phyloP scores from a whole-genome alignment of 2,888 invertebrate genomes.

The Phortica magna region DNA sequence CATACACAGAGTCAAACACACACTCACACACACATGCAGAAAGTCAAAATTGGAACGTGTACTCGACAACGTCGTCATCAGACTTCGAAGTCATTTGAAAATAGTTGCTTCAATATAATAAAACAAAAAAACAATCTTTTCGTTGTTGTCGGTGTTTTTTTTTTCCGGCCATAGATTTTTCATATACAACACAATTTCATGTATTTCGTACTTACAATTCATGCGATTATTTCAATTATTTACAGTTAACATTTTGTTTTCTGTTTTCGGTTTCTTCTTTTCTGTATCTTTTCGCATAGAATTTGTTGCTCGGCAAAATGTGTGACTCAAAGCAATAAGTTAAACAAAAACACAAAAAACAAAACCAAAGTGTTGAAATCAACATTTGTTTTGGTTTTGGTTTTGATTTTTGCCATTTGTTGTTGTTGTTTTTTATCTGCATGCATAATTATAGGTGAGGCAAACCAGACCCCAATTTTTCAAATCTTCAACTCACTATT shows the following conservation, averaged over 20 bases:
- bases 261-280: not conserved
- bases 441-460: slow-evolving; percentile 30
- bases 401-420: not conserved
- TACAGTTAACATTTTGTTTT: slow-evolving; percentile 13
- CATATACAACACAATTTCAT: not conserved
- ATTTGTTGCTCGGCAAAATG: not conserved
- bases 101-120: slow-evolving; percentile 13
- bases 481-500: not conserved
- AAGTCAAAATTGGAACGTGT: slow-evolving; percentile 30
- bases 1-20: not conserved
- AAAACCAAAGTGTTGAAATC: slow-evolving; percentile 1
- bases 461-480: slow-evolving; percentile 13
- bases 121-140: not conserved
- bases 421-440: slow-evolving; percentile 19
- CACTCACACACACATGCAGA: not conserved
- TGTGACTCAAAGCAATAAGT: not conserved
- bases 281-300: not conserved
- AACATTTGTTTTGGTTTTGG: not conserved
- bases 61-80: slow-evolving; percentile 5
- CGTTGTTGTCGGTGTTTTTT: not conserved
- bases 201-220: slow-evolving; percentile 23
- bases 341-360: no score
- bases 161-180: not conserved
- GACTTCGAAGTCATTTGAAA: not conserved
- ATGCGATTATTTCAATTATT: slow-evolving; percentile 13